Conservation (phyloP, 2,888 invertebrate species). For the Chloromyia formosa region DNA sequence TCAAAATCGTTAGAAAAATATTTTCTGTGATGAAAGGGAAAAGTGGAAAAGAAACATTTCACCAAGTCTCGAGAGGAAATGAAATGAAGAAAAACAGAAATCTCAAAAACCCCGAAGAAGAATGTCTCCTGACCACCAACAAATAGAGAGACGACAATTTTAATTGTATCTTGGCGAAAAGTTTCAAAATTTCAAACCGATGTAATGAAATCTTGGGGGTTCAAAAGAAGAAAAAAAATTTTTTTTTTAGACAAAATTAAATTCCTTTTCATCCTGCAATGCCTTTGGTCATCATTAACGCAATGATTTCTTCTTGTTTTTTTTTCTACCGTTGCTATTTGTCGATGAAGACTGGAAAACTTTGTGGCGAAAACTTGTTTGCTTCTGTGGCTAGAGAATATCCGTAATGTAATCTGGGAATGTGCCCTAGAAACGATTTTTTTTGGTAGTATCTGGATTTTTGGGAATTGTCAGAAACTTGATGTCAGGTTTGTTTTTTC, state of each 20-base stretch:
- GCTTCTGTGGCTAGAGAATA: too few relatives aligned
- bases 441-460: too few relatives aligned
- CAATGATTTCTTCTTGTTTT: neutral
- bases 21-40: too few relatives aligned
- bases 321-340: neutral
- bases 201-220: conserved; percentile 1
- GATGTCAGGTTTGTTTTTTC: too few relatives aligned
- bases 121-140: conserved; percentile 12
- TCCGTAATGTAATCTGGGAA: too few relatives aligned
- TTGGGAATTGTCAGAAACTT: too few relatives aligned
- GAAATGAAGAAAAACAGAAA: neutral
- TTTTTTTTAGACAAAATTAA: conserved; percentile 8
- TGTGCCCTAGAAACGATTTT: too few relatives aligned
- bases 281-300: conserved; percentile 18
- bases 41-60: neutral
- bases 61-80: neutral
- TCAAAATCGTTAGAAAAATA: too few relatives aligned
- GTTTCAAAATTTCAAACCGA: neutral
- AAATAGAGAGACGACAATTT: conserved; percentile 29
- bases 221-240: neutral
- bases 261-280: conserved; percentile 7
- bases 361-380: neutral
- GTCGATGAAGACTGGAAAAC: neutral
- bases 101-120: neutral
- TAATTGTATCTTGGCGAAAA: conserved; percentile 25